A percentile compares a stretch with the other conserved stretches of the same genome.
Conservation (phyloP, 2,797 vertebrate species). For the Spheniscus humboldti region DNA sequence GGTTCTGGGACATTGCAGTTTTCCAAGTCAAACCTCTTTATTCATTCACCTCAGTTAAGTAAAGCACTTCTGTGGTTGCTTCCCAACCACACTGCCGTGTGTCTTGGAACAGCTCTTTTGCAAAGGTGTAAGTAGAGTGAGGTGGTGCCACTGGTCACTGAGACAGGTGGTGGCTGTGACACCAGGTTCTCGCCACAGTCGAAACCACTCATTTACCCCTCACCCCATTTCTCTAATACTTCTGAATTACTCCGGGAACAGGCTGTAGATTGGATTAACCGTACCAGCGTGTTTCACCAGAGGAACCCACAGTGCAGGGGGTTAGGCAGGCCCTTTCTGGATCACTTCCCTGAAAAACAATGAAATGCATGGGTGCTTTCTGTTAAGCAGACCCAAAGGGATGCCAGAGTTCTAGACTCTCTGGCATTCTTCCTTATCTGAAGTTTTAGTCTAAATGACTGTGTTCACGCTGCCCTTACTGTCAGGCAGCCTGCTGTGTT, state of each 20-base stretch:
- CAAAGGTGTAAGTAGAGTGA: background rate
- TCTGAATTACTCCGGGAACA: background rate
- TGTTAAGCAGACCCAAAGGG: background rate
- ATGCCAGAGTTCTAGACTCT: background rate
- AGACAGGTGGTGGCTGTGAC: background rate
- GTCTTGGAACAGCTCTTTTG: background rate
- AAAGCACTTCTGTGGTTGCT: background rate
- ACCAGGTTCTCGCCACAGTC: background rate
- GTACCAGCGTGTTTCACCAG: too few relatives aligned
- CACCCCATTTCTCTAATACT: fast-evolving
- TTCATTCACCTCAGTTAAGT: background rate
- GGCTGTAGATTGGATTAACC: background rate
- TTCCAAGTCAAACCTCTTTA: background rate
- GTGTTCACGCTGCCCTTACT: fast-evolving
- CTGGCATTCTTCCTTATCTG: background rate
- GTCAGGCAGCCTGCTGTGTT: background rate
- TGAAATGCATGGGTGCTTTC: background rate
- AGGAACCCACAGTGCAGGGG: background rate
- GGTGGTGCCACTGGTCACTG: background rate
- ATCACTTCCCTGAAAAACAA: background rate
- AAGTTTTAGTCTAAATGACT: background rate
- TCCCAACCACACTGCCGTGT: background rate
- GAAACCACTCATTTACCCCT: background rate
- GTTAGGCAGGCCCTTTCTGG: background rate
- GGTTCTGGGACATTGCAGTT: background rate